Conservation (phyloP, 2,797 vertebrate genomes). For the Alosa sapidissima region DNA sequence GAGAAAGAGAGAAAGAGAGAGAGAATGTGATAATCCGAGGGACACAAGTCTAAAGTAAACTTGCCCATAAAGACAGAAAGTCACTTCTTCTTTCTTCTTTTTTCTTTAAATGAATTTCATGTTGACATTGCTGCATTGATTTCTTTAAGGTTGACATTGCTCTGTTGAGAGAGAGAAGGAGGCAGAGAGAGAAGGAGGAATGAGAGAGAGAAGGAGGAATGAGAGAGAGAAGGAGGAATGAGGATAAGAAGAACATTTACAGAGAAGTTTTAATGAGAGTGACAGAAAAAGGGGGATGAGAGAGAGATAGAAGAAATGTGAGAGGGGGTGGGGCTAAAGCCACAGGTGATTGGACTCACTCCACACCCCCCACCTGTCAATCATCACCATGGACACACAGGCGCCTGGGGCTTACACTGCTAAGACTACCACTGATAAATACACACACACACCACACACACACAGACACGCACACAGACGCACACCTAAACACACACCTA, state of each 20-base stretch:
- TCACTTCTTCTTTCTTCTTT: no score
- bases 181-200: neutral
- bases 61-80: no score
- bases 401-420: neutral
- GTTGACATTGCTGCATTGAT: no score
- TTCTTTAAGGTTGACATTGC: no score
- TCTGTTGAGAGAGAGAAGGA: neutral
- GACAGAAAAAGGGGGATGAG: neutral
- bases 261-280: neutral
- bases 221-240: neutral
- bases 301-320: neutral
- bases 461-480: constrained; percentile 28
- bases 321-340: neutral
- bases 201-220: neutral
- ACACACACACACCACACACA: constrained; percentile 36
- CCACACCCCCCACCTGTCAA: constrained; percentile 1
- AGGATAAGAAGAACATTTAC: no score
- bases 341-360: constrained; percentile 18
- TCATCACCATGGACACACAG: neutral
- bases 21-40: no score
- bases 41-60: no score
- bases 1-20: no score
- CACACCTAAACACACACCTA: constrained; percentile 34
- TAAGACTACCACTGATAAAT: neutral
- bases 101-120: no score